Conservation (phyloP, 2,888 invertebrate genomes). For the Acanthosepion pharaonis region DNA sequence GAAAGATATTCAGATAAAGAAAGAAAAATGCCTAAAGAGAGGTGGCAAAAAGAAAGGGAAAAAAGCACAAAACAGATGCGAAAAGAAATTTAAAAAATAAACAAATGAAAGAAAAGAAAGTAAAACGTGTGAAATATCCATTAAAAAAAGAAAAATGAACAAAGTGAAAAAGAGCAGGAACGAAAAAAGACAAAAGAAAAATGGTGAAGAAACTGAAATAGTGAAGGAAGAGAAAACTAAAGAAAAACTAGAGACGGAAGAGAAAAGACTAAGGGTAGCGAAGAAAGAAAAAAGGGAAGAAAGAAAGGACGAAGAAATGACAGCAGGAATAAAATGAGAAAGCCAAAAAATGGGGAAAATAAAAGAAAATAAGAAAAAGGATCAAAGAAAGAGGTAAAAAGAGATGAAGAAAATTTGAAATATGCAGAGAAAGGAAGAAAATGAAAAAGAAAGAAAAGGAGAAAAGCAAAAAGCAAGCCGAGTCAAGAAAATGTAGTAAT, state of each 20-base stretch:
- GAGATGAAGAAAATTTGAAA: not conserved
- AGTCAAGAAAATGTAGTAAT: not conserved
- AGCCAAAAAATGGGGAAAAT: not conserved
- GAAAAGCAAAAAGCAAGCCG: not conserved
- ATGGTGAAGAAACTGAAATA: too few species aligned
- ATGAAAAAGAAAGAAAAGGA: not conserved
- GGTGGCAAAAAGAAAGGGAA: not conserved
- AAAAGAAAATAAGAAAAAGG: not conserved
- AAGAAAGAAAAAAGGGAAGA: not conserved
- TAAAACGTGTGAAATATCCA: not conserved
- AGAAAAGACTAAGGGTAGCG: not conserved
- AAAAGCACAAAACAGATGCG: not conserved
- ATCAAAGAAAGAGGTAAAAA: not conserved
- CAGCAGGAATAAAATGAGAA: too few species aligned
- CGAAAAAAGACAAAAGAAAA: not conserved
- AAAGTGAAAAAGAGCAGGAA: not conserved
- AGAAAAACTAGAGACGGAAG: not conserved
- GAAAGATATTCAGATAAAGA: not conserved
- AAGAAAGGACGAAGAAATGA: not conserved
- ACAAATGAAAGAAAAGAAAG: not conserved
- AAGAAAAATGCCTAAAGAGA: not conserved
- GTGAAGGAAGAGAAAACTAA: not conserved
- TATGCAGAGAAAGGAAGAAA: not conserved
- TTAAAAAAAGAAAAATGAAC: not conserved
- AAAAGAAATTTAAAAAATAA: not conserved